A percentile compares a stretch with the other conserved stretches of the same genome.
Evolutionary conservation across 2,797 vertebrate genomes (phyloP).

Genomic region (Dromococcyx pavoninus): DNA sequence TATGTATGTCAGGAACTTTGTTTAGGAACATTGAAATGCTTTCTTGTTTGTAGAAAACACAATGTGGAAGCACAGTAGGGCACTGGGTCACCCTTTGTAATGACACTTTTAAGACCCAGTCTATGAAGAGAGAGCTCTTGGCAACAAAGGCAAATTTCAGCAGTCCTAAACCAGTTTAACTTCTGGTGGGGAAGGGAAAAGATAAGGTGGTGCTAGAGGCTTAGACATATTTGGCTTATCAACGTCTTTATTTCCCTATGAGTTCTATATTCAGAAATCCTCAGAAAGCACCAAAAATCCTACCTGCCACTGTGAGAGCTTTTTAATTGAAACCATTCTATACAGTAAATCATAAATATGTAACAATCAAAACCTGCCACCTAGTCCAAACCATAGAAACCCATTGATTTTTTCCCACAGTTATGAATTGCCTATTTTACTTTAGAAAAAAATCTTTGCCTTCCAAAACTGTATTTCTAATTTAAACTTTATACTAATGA

Average conservation of each 20-base stretch:
- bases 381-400: neutral
- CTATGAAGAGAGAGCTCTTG: neutral
- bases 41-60: neutral
- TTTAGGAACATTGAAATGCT: neutral
- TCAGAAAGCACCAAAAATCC: neutral
- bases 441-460: neutral
- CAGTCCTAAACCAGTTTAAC: neutral
- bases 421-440: neutral
- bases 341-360: rapidly evolving
- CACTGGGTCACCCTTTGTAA: neutral
- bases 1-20: neutral
- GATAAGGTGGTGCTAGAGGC: neutral
- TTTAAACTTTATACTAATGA: neutral
- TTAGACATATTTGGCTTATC: neutral
- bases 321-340: neutral
- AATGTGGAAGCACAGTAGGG: neutral
- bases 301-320: neutral
- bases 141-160: neutral
- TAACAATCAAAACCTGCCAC: neutral
- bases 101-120: neutral
- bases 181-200: neutral
- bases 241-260: neutral
- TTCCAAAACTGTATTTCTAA: neutral
- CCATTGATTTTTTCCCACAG: neutral
- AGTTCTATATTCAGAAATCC: neutral